Conservation (phyloP, 2,888 invertebrate species). For the Cheilosia variabilis region DNA sequence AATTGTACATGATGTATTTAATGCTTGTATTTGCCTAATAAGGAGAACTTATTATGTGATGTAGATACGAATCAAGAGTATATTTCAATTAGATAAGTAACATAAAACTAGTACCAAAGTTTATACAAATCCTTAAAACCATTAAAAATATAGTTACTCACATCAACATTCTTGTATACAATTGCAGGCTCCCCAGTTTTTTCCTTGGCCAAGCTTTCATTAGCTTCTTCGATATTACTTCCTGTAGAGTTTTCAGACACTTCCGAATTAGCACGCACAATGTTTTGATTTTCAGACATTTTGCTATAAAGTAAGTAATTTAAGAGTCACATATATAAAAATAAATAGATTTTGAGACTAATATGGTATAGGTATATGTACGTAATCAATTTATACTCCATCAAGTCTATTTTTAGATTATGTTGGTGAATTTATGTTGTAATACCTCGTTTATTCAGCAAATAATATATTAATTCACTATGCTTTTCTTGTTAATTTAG, state of each 20-base stretch:
- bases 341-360: not conserved
- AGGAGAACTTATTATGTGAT: no score
- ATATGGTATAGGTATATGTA: not conserved
- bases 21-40: no score
- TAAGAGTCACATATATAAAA: not conserved
- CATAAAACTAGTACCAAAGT: not conserved
- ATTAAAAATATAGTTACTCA: slow-evolving; percentile 82
- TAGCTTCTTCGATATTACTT: slow-evolving; percentile 14
- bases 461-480: not conserved
- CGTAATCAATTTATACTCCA: not conserved
- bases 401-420: no score
- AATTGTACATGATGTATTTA: no score
- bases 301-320: not conserved
- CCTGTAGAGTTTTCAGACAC: slow-evolving; percentile 10
- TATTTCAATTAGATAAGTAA: not conserved
- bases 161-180: slow-evolving; percentile 90
- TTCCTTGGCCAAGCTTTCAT: slow-evolving; percentile 85
- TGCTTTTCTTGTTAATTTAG: not conserved
- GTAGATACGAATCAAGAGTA: no score
- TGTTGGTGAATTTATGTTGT: no score
- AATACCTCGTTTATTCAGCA: not conserved
- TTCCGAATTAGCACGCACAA: not conserved
- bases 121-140: no score
- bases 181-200: slow-evolving; percentile 91
- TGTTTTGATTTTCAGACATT: slow-evolving; percentile 33